phyloP scores from a whole-genome alignment of 2,113 vertebrate genomes.

The Chascanopsetta lugubris region DNA sequence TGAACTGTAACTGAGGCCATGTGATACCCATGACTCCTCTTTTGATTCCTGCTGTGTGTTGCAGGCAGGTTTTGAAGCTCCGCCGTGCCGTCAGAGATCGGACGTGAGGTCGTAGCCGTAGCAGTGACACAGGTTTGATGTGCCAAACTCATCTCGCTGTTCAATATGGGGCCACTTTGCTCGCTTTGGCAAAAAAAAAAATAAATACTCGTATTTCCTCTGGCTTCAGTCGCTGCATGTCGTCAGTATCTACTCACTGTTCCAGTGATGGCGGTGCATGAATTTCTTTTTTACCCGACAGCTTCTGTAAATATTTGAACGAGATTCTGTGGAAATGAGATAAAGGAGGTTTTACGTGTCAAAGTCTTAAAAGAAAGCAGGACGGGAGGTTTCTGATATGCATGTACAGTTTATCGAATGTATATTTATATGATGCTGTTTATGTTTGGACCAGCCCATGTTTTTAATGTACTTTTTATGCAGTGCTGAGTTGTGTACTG shows the following conservation, averaged over 20 bases:
- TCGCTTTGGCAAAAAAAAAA: constrained; percentile 28
- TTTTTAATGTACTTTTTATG: constrained; percentile 77
- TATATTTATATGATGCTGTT: constrained; percentile 89
- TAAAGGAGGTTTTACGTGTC: constrained; percentile 16
- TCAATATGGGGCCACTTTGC: constrained; percentile 31
- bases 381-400: constrained; percentile 52
- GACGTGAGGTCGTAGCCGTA: constrained; percentile 6
- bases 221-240: constrained; percentile 80
- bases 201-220: constrained; percentile 39
- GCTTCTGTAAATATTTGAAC: constrained; percentile 64
- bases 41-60: constrained; percentile 13
- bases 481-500: constrained; percentile 76
- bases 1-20: constrained; percentile 53
- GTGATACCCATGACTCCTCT: constrained; percentile 45
- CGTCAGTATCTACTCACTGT: constrained; percentile 64
- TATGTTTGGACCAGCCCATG: constrained; percentile 74
- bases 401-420: constrained; percentile 84
- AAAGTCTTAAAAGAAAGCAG: constrained; percentile 41
- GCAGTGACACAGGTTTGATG: constrained; percentile 33
- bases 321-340: constrained; percentile 23
- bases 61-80: constrained; percentile 10
- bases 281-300: constrained; percentile 54
- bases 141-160: constrained; percentile 15
- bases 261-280: constrained; percentile 67
- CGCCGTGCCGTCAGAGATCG: constrained; percentile 8